Conservation (phyloP, 2,888 invertebrate species). For the Allacma fusca region DNA sequence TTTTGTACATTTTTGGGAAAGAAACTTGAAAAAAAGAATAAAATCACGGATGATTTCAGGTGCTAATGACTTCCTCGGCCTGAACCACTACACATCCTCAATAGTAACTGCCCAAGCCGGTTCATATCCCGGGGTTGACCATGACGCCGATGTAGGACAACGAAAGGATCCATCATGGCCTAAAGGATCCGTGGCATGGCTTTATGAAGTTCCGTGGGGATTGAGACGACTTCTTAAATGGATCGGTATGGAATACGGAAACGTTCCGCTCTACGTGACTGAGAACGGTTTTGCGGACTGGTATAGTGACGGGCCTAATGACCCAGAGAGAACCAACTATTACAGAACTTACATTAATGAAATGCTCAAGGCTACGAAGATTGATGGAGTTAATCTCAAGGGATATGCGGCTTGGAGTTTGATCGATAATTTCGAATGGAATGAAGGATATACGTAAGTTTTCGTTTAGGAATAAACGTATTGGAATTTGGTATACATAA, state of each 20-base stretch:
- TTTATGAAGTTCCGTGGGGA: slow-evolving; percentile 56
- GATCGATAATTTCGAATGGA: slow-evolving; percentile 57
- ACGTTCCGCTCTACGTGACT: slow-evolving; percentile 53
- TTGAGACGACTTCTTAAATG: slow-evolving; percentile 54
- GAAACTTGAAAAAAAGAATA: background rate
- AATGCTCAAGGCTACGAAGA: slow-evolving; percentile 53
- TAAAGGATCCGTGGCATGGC: slow-evolving; percentile 51
- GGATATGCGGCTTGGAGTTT: slow-evolving; percentile 59
- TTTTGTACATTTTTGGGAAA: background rate
- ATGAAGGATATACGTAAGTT: slow-evolving; percentile 24
- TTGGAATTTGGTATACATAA: no score
- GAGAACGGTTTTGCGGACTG: slow-evolving; percentile 56
- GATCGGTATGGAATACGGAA: slow-evolving; percentile 52
- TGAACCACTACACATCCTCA: slow-evolving; percentile 26
- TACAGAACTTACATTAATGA: slow-evolving; percentile 56
- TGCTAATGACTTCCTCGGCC: slow-evolving; percentile 29
- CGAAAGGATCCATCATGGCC: slow-evolving; percentile 45
- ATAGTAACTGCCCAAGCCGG: background rate
- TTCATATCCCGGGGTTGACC: slow-evolving; percentile 37
- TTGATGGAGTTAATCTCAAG: slow-evolving; percentile 56
- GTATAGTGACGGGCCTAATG: slow-evolving; percentile 43
- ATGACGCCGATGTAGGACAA: slow-evolving; percentile 45
- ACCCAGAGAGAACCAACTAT: slow-evolving; percentile 49
- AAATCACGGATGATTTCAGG: background rate
- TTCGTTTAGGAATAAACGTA: no score